These are phyloP conservation scores for Protonemura montana DNA, from an alignment of 2,888 invertebrate genomes.

Conservation along the genomic window DNA sequence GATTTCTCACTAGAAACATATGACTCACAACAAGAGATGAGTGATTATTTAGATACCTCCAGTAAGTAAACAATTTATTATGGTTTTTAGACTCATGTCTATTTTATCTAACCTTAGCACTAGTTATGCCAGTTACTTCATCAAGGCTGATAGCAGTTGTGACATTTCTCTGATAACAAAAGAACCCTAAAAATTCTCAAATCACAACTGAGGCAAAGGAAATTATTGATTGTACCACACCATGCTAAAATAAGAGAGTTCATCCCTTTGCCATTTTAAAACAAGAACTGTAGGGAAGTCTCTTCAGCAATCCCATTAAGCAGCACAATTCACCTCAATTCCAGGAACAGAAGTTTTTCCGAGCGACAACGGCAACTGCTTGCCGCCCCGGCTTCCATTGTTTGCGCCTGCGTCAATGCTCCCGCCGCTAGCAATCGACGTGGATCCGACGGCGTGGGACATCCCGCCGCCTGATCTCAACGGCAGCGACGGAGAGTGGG, in stretches of 20 bases:
- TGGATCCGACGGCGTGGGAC: constrained; percentile 44
- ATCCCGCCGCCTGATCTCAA: constrained; percentile 28
- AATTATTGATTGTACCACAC: no score
- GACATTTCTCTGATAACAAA: no score
- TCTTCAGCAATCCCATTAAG: no score
- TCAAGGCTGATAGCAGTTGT: no score
- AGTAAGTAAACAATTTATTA: constrained; percentile 38
- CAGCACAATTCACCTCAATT: not conserved
- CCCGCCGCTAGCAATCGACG: constrained; percentile 44
- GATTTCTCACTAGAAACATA: constrained; percentile 42
- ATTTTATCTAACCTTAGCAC: no score
- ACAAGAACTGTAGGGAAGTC: no score
- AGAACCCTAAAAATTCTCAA: no score
- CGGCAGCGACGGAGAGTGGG: not conserved
- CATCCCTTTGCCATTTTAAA: no score
- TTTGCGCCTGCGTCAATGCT: constrained; percentile 31
- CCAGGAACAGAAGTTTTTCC: constrained; percentile 45
- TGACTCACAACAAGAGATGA: constrained; percentile 44
- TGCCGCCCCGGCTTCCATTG: constrained; percentile 16
- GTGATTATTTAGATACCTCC: constrained; percentile 32
- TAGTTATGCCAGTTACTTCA: no score
- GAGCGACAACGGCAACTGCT: constrained; percentile 44
- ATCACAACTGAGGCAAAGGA: no score
- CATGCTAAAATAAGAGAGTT: no score
- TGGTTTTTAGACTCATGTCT: no score